Base-by-base conservation (phyloP, 2,888 invertebrate species). In the Xestia sexstrigata region DNA sequence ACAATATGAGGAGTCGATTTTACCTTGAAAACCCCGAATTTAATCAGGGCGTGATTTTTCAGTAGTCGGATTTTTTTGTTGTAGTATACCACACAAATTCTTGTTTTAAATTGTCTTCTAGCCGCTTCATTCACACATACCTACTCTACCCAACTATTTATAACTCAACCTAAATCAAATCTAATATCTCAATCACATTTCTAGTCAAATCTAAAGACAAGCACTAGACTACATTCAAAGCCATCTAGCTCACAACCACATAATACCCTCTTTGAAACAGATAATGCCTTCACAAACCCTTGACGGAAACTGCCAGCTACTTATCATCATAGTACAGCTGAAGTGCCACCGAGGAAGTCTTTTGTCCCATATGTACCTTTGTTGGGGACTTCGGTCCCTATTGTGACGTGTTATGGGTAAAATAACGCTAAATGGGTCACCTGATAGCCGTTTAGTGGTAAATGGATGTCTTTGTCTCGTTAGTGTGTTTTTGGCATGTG, bases 361-460 rank as follows among this genome's bases (percentile, higher is more conserved):
- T 80, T 86, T 87, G 85, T 86, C 63, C 76, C 42, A 11, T 39
- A 11, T 47, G n/a, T 67, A 79, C 69, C 74, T 74, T 78, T 78
- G 82, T 85, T 66, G 20, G 35, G 66, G 30, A 49, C 63, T 55
- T 47, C 47, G 55, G 47, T 13, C 81, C 26, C 42, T 42, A 78
- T 78, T 85, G 76, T 80, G 58, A 30, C 15, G 23, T 58, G 74
- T 74, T 70, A 73, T 73, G 35, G 58, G 81, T 84, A 84, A 81
- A 74, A 84, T 81, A 77, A 77, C 49, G 70, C 63, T 52, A 74
- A 63, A 78, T 82, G 70, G 82, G 78, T 55, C 85, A 72, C 30
- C 47, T 70, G 82, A 83, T 85, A 74, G 85, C 42, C 45, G 62
- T 74, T 70, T 72, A 74, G 35, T 52, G 70, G 58, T 65, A 58